Evolutionary conservation across 1,140 invertebrate genomes (phyloP).

Genomic region (Babylonia areolata): DNA sequence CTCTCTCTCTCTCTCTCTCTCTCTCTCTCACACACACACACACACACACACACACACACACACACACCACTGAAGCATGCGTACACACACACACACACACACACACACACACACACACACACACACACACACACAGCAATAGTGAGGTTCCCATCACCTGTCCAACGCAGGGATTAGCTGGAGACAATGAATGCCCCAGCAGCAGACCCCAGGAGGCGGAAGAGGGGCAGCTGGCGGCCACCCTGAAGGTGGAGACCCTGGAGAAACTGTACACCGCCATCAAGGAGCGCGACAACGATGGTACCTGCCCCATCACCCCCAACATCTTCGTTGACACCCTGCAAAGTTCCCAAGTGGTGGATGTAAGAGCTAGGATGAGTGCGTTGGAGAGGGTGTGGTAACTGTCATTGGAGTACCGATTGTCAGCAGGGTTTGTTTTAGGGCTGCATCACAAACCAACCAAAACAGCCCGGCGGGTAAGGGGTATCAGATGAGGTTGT

Average conservation of each 20-base stretch:
- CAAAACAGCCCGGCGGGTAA: too few relatives aligned
- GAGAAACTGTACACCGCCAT: background rate
- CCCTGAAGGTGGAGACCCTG: background rate
- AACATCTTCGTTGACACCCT: background rate
- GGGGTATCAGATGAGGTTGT: too few relatives aligned
- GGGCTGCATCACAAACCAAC: too few relatives aligned
- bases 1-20: background rate
- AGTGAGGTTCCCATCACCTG: background rate
- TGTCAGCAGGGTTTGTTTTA: too few relatives aligned
- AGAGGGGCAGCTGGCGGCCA: background rate
- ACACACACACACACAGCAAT: background rate
- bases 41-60: background rate
- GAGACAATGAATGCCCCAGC: too few relatives aligned
- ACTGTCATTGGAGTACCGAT: too few relatives aligned
- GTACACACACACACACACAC: constrained; percentile 10
- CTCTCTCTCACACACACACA: background rate
- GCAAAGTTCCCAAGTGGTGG: background rate
- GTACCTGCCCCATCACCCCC: background rate
- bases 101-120: background rate
- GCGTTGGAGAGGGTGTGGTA: too few relatives aligned
- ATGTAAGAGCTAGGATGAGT: background rate
- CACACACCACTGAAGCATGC: background rate
- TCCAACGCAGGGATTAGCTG: background rate
- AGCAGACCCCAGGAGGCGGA: background rate
- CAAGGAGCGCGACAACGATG: background rate